Conservation (phyloP, 2,797 vertebrate species). For the Odontamblyopus lacepedii region DNA sequence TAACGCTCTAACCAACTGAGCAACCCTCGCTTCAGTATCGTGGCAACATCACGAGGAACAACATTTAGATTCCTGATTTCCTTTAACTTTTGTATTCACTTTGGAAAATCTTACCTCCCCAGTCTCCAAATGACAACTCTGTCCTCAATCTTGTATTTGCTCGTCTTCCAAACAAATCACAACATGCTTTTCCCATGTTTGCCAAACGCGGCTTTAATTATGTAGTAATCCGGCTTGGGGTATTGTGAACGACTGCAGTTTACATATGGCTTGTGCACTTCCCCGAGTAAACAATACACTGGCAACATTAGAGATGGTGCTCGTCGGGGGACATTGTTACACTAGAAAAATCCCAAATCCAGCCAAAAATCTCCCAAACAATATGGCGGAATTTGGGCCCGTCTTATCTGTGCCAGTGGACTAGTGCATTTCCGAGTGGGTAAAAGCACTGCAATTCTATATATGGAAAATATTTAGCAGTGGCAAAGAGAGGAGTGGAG, state of each 20-base stretch:
- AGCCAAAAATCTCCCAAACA: slow-evolving; percentile 66
- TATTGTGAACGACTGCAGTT: slow-evolving; percentile 46
- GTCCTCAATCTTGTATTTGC: slow-evolving; percentile 26
- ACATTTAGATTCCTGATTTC: too few species aligned
- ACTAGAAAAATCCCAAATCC: slow-evolving; percentile 18
- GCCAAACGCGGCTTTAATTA: slow-evolving; percentile 57
- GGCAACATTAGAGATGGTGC: slow-evolving; percentile 42
- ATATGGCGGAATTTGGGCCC: slow-evolving; percentile 60
- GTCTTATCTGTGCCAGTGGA: slow-evolving; percentile 59
- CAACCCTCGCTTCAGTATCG: too few species aligned
- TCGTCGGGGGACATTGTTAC: slow-evolving; percentile 43
- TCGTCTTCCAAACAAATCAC: slow-evolving; percentile 25
- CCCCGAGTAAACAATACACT: slow-evolving; percentile 58
- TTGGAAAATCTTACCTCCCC: slow-evolving; percentile 15
- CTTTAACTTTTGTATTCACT: neutral
- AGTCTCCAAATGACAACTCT: slow-evolving; percentile 37
- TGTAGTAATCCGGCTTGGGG: slow-evolving; percentile 37
- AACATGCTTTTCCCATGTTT: slow-evolving; percentile 37
- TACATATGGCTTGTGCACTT: slow-evolving; percentile 57
- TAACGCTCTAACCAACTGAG: too few species aligned
- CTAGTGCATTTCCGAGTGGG: slow-evolving; percentile 48
- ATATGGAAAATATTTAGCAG: slow-evolving; percentile 47
- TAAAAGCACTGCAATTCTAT: slow-evolving; percentile 33
- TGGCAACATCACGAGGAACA: neutral
- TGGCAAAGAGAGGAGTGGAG: slow-evolving; percentile 15